These are phyloP conservation scores for Megaceryle maxima DNA, from an alignment of 2,113 vertebrate genomes.

Conservation along the genomic window DNA sequence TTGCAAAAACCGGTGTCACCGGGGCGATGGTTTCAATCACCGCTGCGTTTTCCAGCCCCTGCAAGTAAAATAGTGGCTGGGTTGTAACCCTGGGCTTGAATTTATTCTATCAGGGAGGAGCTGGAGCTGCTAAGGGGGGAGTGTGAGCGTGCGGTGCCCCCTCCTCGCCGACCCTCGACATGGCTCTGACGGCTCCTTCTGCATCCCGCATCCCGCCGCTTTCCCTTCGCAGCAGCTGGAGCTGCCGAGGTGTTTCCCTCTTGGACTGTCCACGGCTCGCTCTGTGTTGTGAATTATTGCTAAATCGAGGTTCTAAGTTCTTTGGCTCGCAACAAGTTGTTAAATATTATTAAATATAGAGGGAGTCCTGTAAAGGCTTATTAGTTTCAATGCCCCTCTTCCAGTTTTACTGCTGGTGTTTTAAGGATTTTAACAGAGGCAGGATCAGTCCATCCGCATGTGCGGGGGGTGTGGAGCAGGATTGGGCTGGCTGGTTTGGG, in stretches of 20 bases:
- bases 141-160: fast-evolving
- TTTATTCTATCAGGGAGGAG: neutral
- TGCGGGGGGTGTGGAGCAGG: fast-evolving
- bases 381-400: slow-evolving; percentile 8
- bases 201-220: neutral
- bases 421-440: neutral
- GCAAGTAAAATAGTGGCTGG: fast-evolving
- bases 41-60: neutral
- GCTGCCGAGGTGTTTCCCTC: neutral
- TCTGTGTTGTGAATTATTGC: slow-evolving; percentile 53
- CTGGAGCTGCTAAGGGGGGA: neutral
- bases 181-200: neutral
- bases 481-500: fast-evolving
- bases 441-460: neutral
- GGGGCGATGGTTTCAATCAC: neutral
- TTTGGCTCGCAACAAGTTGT: slow-evolving; percentile 38
- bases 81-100: neutral
- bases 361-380: slow-evolving; percentile 40
- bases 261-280: neutral
- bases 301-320: slow-evolving; percentile 40
- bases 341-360: slow-evolving; percentile 60
- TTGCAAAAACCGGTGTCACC: fast-evolving
- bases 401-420: slow-evolving; percentile 23
- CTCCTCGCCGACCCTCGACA: neutral
- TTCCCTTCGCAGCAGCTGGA: neutral